Base-by-base conservation (phyloP, 2,113 vertebrate species). In the Struthio camelus region DNA sequence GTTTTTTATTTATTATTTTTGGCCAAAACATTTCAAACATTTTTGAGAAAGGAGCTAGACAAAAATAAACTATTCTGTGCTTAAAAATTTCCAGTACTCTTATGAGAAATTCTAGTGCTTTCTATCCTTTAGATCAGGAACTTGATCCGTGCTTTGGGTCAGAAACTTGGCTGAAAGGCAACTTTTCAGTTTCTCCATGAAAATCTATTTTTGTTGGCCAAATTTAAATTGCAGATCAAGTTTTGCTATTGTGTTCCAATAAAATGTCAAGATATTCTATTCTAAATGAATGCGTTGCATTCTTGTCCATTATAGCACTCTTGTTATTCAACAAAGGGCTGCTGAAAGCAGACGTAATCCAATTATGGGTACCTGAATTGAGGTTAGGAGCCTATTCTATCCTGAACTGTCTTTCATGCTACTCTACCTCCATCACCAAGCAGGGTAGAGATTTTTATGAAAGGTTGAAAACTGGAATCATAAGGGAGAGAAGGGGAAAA, bases 1-100 rank as follows among this genome's bases (percentile, higher is more conserved):
- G 48, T 42, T 69, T 59, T 69, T 75, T 22, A 34, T 14, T 7
- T 28, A 2, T 77, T 95, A 83, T 95, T 96, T 96, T 95, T 75
- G 36, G 50, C 66, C 30, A 46, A 86, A 87, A 78, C 23, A 46
- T 80, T 85, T 90, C 83, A 89, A 42, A 20, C 40, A 54, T 78
- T 94, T 94, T 87, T 94, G 42, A 92, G 70, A 85, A 89, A 51
- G 51, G 54, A 94, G 42, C 65, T 89, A 58, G 80, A 67, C 69
- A 92, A 89, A 93, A 95, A 85, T 88, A 92, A 92, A 67, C 28
- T 44, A 18, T 61, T 90, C n/a, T 95, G 77, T 59, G 86, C 91
- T 94, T 94, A 89, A 94, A 89, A 91, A 87, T 30, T 84, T 87
- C 69, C 51, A 50, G 53, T 77, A 61, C 14, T 71, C 71, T 88